phyloP scores from a whole-genome alignment of 2,888 invertebrate species.

The Cheilosia variabilis region DNA sequence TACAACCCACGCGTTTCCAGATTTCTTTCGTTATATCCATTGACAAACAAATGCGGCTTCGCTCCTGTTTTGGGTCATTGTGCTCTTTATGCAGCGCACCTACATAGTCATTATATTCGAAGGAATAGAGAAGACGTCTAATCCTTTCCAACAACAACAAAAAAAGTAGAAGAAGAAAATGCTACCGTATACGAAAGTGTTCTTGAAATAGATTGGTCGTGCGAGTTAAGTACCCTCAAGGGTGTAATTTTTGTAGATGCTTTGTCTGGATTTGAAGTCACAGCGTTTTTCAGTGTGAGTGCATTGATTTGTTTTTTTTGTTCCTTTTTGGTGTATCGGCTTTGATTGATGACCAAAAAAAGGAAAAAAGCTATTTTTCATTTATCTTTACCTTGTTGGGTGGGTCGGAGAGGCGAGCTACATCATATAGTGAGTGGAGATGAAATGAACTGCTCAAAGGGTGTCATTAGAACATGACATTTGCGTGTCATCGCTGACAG shows the following conservation, averaged over 20 bases:
- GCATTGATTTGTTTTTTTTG: conserved; percentile 5
- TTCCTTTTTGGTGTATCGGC: conserved; percentile 15
- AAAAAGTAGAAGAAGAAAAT: conserved; percentile 9
- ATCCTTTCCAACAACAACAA: conserved; percentile 35
- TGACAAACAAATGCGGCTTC: conserved; percentile 17
- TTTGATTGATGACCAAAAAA: conserved; percentile 53
- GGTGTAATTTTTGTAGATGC: conserved; percentile 47
- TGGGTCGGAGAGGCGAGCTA: not conserved
- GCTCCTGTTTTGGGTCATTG: conserved; percentile 39
- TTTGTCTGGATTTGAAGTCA: conserved; percentile 50
- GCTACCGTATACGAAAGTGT: conserved; percentile 40
- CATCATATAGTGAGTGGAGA: not conserved
- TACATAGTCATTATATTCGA: conserved; percentile 26
- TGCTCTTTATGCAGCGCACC: conserved; percentile 28
- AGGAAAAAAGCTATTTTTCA: conserved; percentile 1
- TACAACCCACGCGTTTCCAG: conserved; percentile 9
- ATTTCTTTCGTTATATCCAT: conserved; percentile 13
- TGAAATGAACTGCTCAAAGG: not conserved
- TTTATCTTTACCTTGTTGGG: conserved; percentile 40
- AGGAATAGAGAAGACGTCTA: conserved; percentile 31
- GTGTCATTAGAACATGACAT: conserved; percentile 20
- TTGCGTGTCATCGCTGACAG: not conserved
- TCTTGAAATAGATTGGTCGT: conserved; percentile 69
- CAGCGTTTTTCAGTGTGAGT: conserved; percentile 27
- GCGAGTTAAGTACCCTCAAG: conserved; percentile 57